Evolutionary conservation across 2,797 vertebrate genomes (phyloP).

Genomic region (Enteromius thamalakanensis): DNA sequence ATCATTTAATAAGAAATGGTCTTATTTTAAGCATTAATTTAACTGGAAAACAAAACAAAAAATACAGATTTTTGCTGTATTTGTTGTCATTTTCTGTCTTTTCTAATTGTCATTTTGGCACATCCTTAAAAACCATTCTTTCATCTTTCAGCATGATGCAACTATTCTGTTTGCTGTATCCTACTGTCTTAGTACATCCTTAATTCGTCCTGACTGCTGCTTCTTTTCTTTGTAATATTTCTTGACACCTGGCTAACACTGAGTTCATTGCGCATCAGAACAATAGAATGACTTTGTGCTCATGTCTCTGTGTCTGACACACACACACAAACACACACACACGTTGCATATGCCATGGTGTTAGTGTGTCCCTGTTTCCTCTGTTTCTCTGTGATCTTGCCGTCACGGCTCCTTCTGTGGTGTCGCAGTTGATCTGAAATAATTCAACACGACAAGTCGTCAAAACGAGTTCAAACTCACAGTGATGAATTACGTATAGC

Average conservation of each 20-base stretch:
- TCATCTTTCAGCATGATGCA: slow-evolving; percentile 45
- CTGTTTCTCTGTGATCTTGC: slow-evolving; percentile 55
- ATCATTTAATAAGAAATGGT: not conserved
- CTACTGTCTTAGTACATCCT: slow-evolving; percentile 30
- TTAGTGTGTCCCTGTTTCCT: slow-evolving; percentile 50
- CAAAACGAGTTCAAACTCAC: slow-evolving; percentile 15
- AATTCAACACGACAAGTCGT: slow-evolving; percentile 35
- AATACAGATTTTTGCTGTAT: not conserved
- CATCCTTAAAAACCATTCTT: slow-evolving; percentile 30
- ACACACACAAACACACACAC: slow-evolving; percentile 62
- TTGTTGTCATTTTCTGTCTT: not conserved
- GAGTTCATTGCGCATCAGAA: slow-evolving; percentile 22
- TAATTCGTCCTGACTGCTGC: slow-evolving; percentile 40
- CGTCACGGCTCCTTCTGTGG: slow-evolving; percentile 13
- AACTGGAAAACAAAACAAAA: slow-evolving; percentile 15
- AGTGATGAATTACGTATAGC: not conserved
- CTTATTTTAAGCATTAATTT: not conserved
- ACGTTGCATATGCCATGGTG: slow-evolving; percentile 57
- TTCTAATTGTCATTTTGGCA: slow-evolving; percentile 3
- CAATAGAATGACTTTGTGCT: slow-evolving; percentile 55
- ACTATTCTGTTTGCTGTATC: slow-evolving; percentile 41
- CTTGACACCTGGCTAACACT: slow-evolving; percentile 33
- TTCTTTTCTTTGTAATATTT: slow-evolving; percentile 44
- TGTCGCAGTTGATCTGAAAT: slow-evolving; percentile 29
- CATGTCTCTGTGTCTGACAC: slow-evolving; percentile 69